A percentile compares a stretch with the other conserved stretches of the same genome.
phyloP scores from a whole-genome alignment of 2,113 vertebrate genomes.

The Callipepla californica region DNA sequence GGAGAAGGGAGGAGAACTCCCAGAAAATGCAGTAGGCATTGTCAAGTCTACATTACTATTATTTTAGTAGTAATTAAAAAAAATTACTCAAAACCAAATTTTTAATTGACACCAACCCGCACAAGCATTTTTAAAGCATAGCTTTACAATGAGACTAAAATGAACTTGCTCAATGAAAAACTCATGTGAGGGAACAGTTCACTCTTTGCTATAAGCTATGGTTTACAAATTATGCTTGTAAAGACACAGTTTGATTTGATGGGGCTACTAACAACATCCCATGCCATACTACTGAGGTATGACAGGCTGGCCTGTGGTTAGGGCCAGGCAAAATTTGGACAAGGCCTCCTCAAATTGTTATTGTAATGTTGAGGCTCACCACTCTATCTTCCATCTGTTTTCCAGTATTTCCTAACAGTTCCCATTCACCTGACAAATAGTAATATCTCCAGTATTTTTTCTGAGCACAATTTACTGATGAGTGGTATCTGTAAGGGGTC shows the following conservation, averaged over 20 bases:
- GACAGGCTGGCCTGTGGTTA: background rate
- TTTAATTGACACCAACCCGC: background rate
- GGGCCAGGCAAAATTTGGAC: background rate
- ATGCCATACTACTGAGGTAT: background rate
- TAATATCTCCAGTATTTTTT: background rate
- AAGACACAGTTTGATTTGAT: background rate
- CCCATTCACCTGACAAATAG: constrained; percentile 9
- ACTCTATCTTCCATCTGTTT: background rate
- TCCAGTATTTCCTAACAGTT: background rate
- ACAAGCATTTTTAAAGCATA: background rate
- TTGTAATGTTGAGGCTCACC: background rate
- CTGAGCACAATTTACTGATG: background rate
- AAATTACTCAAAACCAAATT: background rate
- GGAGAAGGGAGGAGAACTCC: background rate
- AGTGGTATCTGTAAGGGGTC: background rate
- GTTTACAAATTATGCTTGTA: background rate
- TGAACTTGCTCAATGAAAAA: background rate
- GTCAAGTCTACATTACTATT: background rate
- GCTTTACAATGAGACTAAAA: accelerated
- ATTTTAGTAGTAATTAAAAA: background rate
- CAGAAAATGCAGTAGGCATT: background rate
- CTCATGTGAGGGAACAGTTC: accelerated
- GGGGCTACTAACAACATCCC: background rate
- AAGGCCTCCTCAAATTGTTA: background rate
- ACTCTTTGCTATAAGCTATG: accelerated